Evolutionary conservation across 2,797 vertebrate genomes (phyloP).

Genomic region (Clamator glandarius): DNA sequence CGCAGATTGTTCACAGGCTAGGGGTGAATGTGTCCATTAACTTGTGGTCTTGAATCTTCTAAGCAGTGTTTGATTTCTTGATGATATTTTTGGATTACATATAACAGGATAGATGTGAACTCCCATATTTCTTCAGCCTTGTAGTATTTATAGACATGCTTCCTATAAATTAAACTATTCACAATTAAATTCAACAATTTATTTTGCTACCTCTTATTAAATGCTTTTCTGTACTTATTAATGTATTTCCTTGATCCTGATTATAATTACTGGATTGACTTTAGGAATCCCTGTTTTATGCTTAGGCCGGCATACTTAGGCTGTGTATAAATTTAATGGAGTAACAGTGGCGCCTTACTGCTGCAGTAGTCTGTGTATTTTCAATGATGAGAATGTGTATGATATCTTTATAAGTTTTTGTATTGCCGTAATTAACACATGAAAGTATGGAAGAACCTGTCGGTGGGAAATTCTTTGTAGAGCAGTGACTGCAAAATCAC

Average conservation of each 20-base stretch:
- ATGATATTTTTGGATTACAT: constrained; percentile 26
- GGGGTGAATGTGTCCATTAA: constrained; percentile 38
- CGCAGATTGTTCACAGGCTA: constrained; percentile 30
- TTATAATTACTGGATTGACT: neutral
- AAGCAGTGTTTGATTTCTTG: constrained; percentile 31
- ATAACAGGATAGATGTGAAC: neutral
- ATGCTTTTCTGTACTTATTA: neutral
- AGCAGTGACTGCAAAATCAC: neutral
- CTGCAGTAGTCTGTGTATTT: neutral
- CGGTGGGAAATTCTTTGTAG: neutral
- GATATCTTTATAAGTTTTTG: neutral
- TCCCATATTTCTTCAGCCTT: neutral
- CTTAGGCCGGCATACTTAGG: neutral
- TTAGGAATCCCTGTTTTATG: neutral
- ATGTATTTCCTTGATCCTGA: neutral
- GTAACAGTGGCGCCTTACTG: neutral
- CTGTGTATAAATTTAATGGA: neutral
- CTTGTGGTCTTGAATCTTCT: constrained; percentile 36
- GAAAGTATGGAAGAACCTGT: neutral
- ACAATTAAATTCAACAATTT: neutral
- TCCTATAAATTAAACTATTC: constrained; percentile 18
- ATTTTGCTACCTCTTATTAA: neutral
- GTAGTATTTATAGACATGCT: neutral
- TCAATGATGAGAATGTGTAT: neutral
- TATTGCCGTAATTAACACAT: neutral